Evolutionary conservation across 2,888 invertebrate species (phyloP), one percentile per base, ranked within the genome.

Genomic region (Asteroscopus sphinx): DNA sequence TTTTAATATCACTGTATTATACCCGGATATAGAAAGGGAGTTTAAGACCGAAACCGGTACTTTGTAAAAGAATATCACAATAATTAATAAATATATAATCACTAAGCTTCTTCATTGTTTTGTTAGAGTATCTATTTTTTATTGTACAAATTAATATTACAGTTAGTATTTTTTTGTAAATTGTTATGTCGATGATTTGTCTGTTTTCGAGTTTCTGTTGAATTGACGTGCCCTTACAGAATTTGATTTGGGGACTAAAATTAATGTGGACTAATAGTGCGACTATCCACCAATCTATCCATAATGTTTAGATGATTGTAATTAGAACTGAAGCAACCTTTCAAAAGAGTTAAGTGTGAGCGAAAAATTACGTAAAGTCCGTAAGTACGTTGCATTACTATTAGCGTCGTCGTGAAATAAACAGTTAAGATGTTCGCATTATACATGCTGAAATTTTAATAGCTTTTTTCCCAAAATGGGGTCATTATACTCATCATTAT

Each of bases 91-190:
- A 21, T 21, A 45, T 36, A 32, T 55, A 56, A 63, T 69, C 44
- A 40, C 17, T 37, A 68, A 64, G 52, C 48, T 67, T 48, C 44
- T 28, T 39, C 7, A 32, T 62, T 46, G 32, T 35, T 52, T 13
- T 57, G 45, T 69, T 41, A 61, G 17, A 49, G 35, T 36, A 47
- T 48, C 9, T 30, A 17, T 13, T 30, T 33, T 52, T 41, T 40
- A 44, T 44, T 67, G 64, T 67, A 67, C 40, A 67, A 69, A 67
- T 48, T 45, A 56, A 68, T 62, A 54, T 61, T 36, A 25, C 37
- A 54, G 46, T 28, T 39, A 26, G n/a, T n/a, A n/a, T n/a, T 21
- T 12, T 41, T 54, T 53, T 48, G 15, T n/a, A 35, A 30, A 51
- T 41, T 47, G n/a, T 56, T 48, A 33, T 36, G 17, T 28, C 17